Evolutionary conservation across 2,113 vertebrate species (phyloP).

Genomic region (Xiphophorus hellerii): DNA sequence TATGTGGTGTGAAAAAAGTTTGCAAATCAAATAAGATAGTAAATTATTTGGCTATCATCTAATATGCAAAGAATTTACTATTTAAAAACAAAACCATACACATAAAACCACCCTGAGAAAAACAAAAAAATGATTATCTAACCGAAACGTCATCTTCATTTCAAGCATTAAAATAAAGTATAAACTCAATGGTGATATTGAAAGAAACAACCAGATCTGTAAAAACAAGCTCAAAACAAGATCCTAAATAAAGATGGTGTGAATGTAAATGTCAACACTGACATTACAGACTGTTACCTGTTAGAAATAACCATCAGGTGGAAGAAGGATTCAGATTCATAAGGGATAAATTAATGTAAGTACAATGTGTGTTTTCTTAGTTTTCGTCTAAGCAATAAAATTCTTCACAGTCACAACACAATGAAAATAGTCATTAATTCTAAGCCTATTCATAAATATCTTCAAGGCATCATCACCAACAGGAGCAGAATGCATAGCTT

Average conservation of each 20-base stretch:
- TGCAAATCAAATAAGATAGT: too few relatives aligned
- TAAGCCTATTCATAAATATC: too few relatives aligned
- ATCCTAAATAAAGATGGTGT: not conserved
- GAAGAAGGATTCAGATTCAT: not conserved
- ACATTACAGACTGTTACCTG: not conserved
- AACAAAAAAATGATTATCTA: not conserved
- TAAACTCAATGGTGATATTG: not conserved
- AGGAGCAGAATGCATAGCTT: not conserved
- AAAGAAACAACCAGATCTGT: not conserved
- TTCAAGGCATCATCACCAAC: not conserved
- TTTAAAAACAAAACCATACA: too few relatives aligned
- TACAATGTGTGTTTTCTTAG: not conserved
- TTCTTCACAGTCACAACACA: not conserved
- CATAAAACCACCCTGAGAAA: not conserved
- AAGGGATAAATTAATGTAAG: not conserved
- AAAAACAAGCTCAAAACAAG: not conserved
- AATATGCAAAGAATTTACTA: too few relatives aligned
- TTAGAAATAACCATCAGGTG: not conserved
- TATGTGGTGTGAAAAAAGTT: too few relatives aligned
- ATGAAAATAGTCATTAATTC: not conserved
- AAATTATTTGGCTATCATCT: too few relatives aligned
- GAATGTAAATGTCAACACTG: not conserved
- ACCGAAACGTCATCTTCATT: not conserved
- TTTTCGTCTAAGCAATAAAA: not conserved
- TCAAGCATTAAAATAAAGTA: not conserved